Evolutionary conservation across 2,113 vertebrate genomes (phyloP), one percentile per base, ranked within the genome.

Genomic region (Zosterops hypoxanthus): DNA sequence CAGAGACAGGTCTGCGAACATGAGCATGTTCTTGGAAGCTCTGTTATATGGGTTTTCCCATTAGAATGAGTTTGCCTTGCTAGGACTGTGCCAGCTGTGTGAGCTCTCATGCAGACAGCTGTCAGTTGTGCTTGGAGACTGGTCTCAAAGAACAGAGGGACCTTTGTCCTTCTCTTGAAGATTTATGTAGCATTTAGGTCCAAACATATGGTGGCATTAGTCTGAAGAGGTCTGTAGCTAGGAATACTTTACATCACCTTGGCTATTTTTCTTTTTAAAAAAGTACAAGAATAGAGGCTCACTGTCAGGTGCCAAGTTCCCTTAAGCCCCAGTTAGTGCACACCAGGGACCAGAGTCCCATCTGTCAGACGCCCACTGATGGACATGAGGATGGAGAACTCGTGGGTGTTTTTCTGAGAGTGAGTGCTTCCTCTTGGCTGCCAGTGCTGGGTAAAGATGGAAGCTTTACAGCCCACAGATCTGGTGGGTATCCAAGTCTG

Each of bases 341-440:
- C 69, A 71, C 9, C 42, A 82, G 69, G 86, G 92, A 56, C 50
- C 56, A 81, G 68, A 86, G 44, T 5, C 39, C 87, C 93, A 95
- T 82, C 87, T 94, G 87, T 64, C 56, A 39, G 26, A 86, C 16
- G 0, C 92, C 89, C 59, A 86, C 93, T 22, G 93, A 68, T 17
- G 81, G 72, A 86, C 81, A 25, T 1, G 57, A 89, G 84, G 49
- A 64, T 14, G 53, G 44, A 89, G 90, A 91, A 71, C 53, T 44
- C 56, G 84, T 47, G 80, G 91, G 93, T 81, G 92, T 75, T 89
- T 50, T 84, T 34, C 65, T 57, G 57, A 78, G 66, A 77, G n/a
- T 4, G 14, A 86, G 49, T 46, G 65, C 53, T 96, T 96, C 95
- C 92, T 95, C 84, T 87, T 82, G 90, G 92, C 73, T 75, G 65